phyloP scores from a whole-genome alignment of 2,888 invertebrate genomes.

The Synergus umbraculus region DNA sequence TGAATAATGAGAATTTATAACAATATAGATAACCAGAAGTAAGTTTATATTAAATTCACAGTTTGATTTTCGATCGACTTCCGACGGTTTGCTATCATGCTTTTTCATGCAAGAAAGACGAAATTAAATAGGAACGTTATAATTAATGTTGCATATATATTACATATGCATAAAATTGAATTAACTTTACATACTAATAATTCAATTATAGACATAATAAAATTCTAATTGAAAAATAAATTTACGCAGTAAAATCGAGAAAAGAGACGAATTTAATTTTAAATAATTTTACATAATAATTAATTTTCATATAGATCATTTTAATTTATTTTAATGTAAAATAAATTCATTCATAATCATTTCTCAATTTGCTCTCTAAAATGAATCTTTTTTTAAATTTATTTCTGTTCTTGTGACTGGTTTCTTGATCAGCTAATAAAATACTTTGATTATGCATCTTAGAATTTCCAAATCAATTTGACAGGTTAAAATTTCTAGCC shows the following conservation, averaged over 20 bases:
- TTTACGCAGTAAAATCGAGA: constrained; percentile 54
- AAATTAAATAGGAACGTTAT: too few relatives aligned
- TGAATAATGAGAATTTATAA: too few relatives aligned
- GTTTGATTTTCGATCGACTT: background rate
- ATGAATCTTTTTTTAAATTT: background rate
- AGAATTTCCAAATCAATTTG: background rate
- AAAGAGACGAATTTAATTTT: background rate
- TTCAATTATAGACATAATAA: background rate
- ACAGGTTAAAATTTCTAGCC: background rate
- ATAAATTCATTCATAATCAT: too few relatives aligned
- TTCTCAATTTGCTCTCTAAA: too few relatives aligned
- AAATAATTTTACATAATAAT: background rate
- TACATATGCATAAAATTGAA: too few relatives aligned
- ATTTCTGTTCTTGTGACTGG: too few relatives aligned
- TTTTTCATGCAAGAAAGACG: background rate
- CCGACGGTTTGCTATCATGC: background rate
- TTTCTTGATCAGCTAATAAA: too few relatives aligned
- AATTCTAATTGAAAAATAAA: background rate
- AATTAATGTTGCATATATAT: too few relatives aligned
- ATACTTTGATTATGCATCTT: too few relatives aligned
- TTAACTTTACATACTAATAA: background rate
- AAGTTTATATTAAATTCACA: background rate
- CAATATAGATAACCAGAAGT: too few relatives aligned
- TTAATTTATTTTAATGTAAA: background rate
- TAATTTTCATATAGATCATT: background rate